Base-by-base conservation (phyloP, 2,113 vertebrate species). In the Tiliqua scincoides region DNA sequence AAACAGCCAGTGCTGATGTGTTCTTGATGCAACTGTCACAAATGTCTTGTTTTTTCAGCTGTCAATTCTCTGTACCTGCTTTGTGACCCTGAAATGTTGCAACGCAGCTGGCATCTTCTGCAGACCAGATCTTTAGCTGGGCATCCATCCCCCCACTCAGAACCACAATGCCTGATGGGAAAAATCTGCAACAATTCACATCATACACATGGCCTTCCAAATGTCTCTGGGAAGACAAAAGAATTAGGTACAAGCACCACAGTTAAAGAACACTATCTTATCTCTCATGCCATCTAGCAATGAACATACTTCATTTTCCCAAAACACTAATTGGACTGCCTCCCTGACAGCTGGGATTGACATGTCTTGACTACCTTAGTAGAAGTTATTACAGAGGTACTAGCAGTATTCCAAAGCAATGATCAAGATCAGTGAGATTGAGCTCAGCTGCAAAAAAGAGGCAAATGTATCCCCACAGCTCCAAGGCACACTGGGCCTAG, bases 161-260 rank as follows among this genome's bases (percentile, higher is more conserved):
- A 92, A 97, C 96, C 90, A 97, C 97, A 74, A 97, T 94, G 93
- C 97, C 97, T 8, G 96, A 97, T 7, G 97, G 97, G 94, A 97
- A 97, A 96, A 97, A 97, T 91, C 94, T 95, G 95, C 96, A 97
- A 94, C 96, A 97, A 94, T 97, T 97, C 89, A 97, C 97, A 94
- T 97, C 97, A 93, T 95, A 97, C 83, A 97, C 89, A 93, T 97
- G 97, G 94, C 96, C 97, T 95, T 96, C 95, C 96, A 97, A 93
- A 3, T 93, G 92, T 90, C 97, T 97, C 97, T 97, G 95, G 88
- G 94, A 96, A 96, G 94, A 96, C 88, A 96, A 93, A 68, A 84
- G 17, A 95, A 88, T 85, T 84, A 21, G 0, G 1, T 89, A 93
- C 92, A 95, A 96, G 93, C 95, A 86, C 82, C 89, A 6, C 87